Base-by-base conservation (phyloP, 2,888 invertebrate genomes). In the Ennomos erosarius region DNA sequence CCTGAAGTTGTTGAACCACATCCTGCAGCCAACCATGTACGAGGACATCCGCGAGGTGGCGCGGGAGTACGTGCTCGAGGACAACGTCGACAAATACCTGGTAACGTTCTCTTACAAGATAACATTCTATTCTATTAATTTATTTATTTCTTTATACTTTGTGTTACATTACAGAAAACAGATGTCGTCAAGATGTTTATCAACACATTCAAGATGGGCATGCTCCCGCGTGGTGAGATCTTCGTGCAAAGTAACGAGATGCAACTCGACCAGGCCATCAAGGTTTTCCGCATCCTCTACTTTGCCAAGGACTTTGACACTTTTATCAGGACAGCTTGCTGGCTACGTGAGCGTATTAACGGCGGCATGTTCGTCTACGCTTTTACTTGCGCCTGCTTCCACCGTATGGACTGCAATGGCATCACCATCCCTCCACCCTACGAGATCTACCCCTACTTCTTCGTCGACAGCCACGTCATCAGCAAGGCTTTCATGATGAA, bases 401-500 rank as follows among this genome's bases (percentile, higher is more conserved):
- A 96, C 80, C 93, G 95, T 48, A 78, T 82, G 8, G 96, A 96
- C 76, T 94, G 94, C 81, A 88, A 92, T 59, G 95, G 95, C 47
- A 87, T 96, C 67, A 90, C 94, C 45, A 81, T 96, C 16, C 96
- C 97, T 26, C 93, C 96, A 33, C 94, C 94, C 42, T 96, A 96
- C 78, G 97, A 97, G 85, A 94, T 96, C 81, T 94, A 95, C 85
- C 97, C 97, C 2, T 94, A 96, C 82, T 94, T 94, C 86, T 96
- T 96, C 92, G 94, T 96, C 79, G 95, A 95, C 85, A 89, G 94
- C 71, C 94, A 95, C 73, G 92, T 95, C 72, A 95, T 97, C 69
- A 93, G 95, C 74, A 93, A 95, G 73, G 96, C 95, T 0, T 93
- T 94, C 71, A 89, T 93, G 79, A 90, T 95, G 83, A 94, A 94